phyloP scores from a whole-genome alignment of 2,113 vertebrate species.

The Sinocyclocheilus anshuiensis region DNA sequence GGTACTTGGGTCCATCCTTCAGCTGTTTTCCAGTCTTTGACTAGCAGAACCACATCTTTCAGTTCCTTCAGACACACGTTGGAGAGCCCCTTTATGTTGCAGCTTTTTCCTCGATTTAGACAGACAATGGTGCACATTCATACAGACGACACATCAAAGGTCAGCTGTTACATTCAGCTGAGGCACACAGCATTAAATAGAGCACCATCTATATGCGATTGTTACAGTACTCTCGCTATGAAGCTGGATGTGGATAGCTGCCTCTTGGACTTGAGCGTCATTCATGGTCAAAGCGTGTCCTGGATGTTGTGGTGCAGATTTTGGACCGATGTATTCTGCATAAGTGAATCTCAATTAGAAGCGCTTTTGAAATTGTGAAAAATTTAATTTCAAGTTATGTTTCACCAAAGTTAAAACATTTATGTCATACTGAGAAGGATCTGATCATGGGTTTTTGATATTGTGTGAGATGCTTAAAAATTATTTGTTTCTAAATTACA shows the following conservation, averaged over 20 bases:
- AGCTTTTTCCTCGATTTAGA: slow-evolving; percentile 66
- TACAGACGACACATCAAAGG: slow-evolving; percentile 3
- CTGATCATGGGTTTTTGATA: too few relatives aligned
- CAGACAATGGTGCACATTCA: not conserved
- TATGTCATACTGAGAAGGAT: too few relatives aligned
- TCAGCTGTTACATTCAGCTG: not conserved
- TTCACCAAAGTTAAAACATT: too few relatives aligned
- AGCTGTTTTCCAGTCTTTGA: slow-evolving; percentile 70
- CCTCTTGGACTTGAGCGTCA: slow-evolving; percentile 71
- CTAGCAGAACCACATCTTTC: slow-evolving; percentile 71
- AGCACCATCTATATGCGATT: not conserved
- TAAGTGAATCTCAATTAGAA: too few relatives aligned
- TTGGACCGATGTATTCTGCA: too few relatives aligned
- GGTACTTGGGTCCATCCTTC: slow-evolving; percentile 70
- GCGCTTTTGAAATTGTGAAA: too few relatives aligned
- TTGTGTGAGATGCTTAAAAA: too few relatives aligned
- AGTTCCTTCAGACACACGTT: slow-evolving; percentile 72
- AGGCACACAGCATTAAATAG: not conserved
- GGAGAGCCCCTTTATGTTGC: slow-evolving; percentile 68
- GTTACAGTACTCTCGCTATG: slow-evolving; percentile 71
- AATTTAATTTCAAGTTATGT: too few relatives aligned
- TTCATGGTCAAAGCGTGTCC: slow-evolving; percentile 71
- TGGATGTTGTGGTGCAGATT: slow-evolving; percentile 52
- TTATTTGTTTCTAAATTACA: too few relatives aligned
- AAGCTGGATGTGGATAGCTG: slow-evolving; percentile 74